Evolutionary conservation across 2,888 invertebrate genomes (phyloP), one percentile per base, ranked within the genome.

Genomic region (Cantharis rufa): DNA sequence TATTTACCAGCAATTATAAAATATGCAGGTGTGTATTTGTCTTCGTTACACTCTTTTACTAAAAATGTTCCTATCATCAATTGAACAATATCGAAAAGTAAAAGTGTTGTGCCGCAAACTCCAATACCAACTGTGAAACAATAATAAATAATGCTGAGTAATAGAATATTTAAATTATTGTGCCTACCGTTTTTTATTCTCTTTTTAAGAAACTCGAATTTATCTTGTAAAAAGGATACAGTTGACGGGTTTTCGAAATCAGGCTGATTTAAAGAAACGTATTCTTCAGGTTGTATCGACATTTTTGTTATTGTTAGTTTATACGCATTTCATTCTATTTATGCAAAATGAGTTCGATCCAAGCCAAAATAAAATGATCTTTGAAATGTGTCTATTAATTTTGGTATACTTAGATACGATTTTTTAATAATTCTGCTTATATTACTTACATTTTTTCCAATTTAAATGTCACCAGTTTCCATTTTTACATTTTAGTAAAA

Each of bases 241-340:
- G 74, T 71, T 24, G 77, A 77, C 27, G 77, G 77, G 21, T 68
- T 71, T 71, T 77, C 77, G 62, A 16, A 66, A 28, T 77, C 77
- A 9, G 71, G 68, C 32, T 72, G 77, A 71, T 77, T 77, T 74
- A 77, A 63, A 16, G 74, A 24, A 32, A 77, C 71, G 21, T 77
- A 77, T n/a, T 77, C 77, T 74, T 77, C 62, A 24, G 69, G 69
- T 15, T 32, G 24, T 27, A 69, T 69, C 15, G 27, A 62, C 71
- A 71, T 71, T 62, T 71, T 62, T 32, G 48, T n/a, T 48, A n/a
- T 48, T n/a, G n/a, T 48, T 48, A 48, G n/a, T n/a, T 48, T n/a
- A n/a, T n/a, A 48, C 48, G 48, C 48, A 48, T 48, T 48, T 48
- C 48, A 48, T 48, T 48, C 48, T 48, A 48, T 48, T 48, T 48